Conservation (phyloP, 2,113 vertebrate genomes). For the Cavia porcellus region DNA sequence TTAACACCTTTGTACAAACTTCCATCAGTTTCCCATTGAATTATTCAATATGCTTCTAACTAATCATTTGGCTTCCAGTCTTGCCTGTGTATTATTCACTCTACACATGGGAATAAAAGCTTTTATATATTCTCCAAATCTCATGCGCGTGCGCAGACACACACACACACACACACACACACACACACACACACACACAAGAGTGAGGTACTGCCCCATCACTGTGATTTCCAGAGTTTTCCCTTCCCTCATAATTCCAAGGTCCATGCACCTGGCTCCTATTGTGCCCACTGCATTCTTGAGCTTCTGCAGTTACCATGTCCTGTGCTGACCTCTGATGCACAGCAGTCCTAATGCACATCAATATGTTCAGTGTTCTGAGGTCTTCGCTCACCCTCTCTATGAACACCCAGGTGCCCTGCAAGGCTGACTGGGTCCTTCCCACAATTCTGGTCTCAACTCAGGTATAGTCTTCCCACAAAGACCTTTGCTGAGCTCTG, state of each 20-base stretch:
- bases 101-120: background rate
- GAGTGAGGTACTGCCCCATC: background rate
- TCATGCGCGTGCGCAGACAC: too few relatives aligned
- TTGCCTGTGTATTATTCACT: background rate
- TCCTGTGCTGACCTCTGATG: background rate
- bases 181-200: background rate
- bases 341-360: too few relatives aligned
- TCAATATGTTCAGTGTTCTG: background rate
- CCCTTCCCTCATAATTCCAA: background rate
- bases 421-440: background rate
- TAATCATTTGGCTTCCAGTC: background rate
- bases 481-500: background rate
- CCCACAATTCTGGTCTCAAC: background rate
- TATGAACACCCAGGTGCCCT: too few relatives aligned
- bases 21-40: background rate
- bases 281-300: too few relatives aligned
- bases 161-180: background rate
- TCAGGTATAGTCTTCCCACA: too few relatives aligned
- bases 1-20: background rate
- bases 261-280: too few relatives aligned
- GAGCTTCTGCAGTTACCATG: fast-evolving
- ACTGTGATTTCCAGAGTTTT: background rate
- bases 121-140: fast-evolving
- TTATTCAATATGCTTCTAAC: background rate
- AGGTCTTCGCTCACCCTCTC: background rate